These are phyloP conservation scores for Bolborhynchus lineola DNA, from an alignment of 2,113 vertebrate genomes.

Conservation along the genomic window DNA sequence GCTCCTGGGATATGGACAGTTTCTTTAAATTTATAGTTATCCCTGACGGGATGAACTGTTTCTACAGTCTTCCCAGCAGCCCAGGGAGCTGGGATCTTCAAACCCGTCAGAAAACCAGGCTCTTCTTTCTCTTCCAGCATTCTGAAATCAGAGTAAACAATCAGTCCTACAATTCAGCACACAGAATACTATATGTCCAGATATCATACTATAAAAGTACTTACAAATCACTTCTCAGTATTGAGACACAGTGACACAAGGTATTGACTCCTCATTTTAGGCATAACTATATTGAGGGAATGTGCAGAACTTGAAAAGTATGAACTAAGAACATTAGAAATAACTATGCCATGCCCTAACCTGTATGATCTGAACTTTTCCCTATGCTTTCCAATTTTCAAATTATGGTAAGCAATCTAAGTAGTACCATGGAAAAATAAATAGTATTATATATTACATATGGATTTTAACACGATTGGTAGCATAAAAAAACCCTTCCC, in stretches of 20 bases:
- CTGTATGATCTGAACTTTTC: neutral
- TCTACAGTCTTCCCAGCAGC: slow-evolving; percentile 98
- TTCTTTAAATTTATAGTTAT: slow-evolving; percentile 99
- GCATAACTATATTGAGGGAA: neutral
- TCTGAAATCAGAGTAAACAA: slow-evolving; percentile 65
- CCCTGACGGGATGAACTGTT: slow-evolving; percentile 95
- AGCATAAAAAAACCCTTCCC: neutral
- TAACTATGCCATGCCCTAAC: neutral
- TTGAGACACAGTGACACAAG: neutral
- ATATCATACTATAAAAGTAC: neutral
- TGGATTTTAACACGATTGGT: neutral
- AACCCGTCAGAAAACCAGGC: slow-evolving; percentile 93
- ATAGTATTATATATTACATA: neutral
- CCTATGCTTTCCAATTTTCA: neutral
- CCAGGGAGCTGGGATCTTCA: slow-evolving; percentile 98
- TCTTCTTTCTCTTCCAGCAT: slow-evolving; percentile 96
- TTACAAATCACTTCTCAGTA: neutral
- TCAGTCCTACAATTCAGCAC: neutral
- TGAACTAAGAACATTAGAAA: neutral
- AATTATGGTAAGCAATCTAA: neutral
- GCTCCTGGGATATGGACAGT: slow-evolving; percentile 97
- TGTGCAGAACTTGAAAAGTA: neutral
- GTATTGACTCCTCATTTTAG: neutral
- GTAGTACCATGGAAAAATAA: neutral
- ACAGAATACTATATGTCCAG: neutral